Conservation (phyloP, 2,797 vertebrate genomes). For the Schizopygopsis malacanthus region DNA sequence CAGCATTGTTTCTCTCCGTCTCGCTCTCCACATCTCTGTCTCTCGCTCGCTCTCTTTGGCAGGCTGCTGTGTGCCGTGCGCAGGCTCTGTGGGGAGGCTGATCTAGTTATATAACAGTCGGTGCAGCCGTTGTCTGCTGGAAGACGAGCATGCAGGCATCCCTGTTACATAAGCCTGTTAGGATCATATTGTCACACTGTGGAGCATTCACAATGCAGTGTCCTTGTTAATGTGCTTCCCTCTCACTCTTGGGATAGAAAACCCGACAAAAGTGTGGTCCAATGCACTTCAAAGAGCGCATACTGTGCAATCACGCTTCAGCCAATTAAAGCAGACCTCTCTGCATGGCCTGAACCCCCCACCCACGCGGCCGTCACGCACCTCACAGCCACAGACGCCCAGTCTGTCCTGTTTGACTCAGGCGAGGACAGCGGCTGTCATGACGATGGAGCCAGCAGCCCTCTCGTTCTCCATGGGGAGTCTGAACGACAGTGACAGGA, state of each 20-base stretch:
- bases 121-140: constrained; percentile 79
- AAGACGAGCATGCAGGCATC: constrained; percentile 78
- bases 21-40: constrained; percentile 29
- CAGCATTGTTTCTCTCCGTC: constrained; percentile 26
- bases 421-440: constrained; percentile 51
- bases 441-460: constrained; percentile 51
- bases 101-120: constrained; percentile 83
- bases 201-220: constrained; percentile 67
- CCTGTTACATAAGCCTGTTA: constrained; percentile 81
- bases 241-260: constrained; percentile 59
- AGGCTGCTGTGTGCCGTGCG: constrained; percentile 59
- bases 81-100: constrained; percentile 79
- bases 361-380: constrained; percentile 22
- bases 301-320: background rate
- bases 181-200: constrained; percentile 77
- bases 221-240: constrained; percentile 52
- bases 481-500: constrained; percentile 57
- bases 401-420: constrained; percentile 54
- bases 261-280: constrained; percentile 51
- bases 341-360: constrained; percentile 36
- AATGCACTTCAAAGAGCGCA: background rate
- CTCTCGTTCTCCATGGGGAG: constrained; percentile 54
- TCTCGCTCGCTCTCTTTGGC: constrained; percentile 15
- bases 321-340: constrained; percentile 33
- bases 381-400: constrained; percentile 45